phyloP scores from a whole-genome alignment of 2,113 vertebrate species.

The Oncorhynchus tshawytscha region DNA sequence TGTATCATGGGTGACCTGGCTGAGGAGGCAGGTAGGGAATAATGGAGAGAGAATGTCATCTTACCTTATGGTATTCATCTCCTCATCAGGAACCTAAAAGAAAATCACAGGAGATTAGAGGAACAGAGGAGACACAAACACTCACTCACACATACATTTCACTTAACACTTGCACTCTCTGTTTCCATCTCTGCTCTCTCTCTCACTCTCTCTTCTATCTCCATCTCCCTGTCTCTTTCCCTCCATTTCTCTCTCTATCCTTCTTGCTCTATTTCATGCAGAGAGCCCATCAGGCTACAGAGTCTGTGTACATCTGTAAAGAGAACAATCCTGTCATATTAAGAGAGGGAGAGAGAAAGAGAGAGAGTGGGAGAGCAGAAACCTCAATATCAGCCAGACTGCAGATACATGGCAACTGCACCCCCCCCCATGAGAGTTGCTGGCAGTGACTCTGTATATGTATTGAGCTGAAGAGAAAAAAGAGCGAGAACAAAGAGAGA shows the following conservation, averaged over 20 bases:
- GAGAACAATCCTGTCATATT: constrained; percentile 55
- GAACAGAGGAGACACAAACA: constrained; percentile 25
- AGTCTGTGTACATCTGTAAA: constrained; percentile 48
- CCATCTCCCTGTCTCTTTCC: constrained; percentile 21
- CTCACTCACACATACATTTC: constrained; percentile 34
- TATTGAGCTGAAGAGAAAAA: constrained; percentile 22
- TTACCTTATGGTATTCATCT: constrained; percentile 70
- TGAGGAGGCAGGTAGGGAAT: neutral
- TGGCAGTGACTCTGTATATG: constrained; percentile 48
- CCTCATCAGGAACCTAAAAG: constrained; percentile 62
- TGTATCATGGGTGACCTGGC: too few species aligned
- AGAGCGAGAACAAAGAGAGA: neutral
- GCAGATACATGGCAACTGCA: constrained; percentile 57
- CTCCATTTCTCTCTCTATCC: constrained; percentile 13
- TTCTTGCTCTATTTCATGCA: constrained; percentile 14
- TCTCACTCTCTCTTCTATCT: constrained; percentile 7
- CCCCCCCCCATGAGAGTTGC: constrained; percentile 32
- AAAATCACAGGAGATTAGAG: constrained; percentile 58
- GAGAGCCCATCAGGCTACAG: constrained; percentile 32
- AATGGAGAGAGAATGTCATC: constrained; percentile 25
- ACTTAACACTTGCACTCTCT: constrained; percentile 44
- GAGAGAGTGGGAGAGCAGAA: constrained; percentile 3
- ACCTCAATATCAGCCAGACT: constrained; percentile 65
- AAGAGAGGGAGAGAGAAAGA: constrained; percentile 16
- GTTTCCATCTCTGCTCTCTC: constrained; percentile 30